A percentile compares a stretch with the other conserved stretches of the same genome.
Conservation (phyloP, 2,113 vertebrate genomes). For the Zootoca vivipara region DNA sequence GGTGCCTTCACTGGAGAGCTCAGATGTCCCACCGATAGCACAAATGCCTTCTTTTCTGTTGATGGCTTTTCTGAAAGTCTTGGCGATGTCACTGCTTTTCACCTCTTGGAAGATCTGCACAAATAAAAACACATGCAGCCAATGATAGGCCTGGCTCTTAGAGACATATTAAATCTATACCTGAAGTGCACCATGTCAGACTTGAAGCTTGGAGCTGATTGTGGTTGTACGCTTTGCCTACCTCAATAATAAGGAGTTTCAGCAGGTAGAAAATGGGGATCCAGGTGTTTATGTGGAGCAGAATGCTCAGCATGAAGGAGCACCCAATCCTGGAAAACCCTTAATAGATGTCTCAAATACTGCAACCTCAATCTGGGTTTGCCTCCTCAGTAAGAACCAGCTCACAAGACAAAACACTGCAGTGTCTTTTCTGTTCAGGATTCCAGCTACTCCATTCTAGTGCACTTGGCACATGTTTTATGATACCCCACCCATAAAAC, state of each 20-base stretch:
- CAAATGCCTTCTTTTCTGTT: conserved; percentile 93
- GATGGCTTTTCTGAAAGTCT: conserved; percentile 88
- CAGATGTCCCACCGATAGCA: conserved; percentile 89
- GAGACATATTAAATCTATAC: neutral
- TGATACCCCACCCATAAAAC: too few relatives aligned
- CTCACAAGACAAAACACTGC: neutral
- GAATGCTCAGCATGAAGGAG: neutral
- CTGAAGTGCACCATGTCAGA: neutral
- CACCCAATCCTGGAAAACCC: neutral
- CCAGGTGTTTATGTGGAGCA: neutral
- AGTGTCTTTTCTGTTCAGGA: neutral
- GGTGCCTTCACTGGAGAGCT: conserved; percentile 89
- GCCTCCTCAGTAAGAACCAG: neutral
- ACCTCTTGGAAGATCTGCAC: conserved; percentile 87
- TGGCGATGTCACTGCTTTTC: conserved; percentile 84
- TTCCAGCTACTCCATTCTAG: neutral
- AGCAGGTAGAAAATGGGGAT: neutral
- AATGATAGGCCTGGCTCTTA: neutral
- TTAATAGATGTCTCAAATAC: neutral
- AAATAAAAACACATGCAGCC: too few relatives aligned
- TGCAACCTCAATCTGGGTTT: neutral
- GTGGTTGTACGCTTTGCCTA: too few relatives aligned
- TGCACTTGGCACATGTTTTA: too few relatives aligned
- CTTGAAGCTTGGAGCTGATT: too few relatives aligned
- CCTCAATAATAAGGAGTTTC: neutral